Conservation (phyloP, 1,140 invertebrate genomes). For the Hypsibius dujardini region DNA sequence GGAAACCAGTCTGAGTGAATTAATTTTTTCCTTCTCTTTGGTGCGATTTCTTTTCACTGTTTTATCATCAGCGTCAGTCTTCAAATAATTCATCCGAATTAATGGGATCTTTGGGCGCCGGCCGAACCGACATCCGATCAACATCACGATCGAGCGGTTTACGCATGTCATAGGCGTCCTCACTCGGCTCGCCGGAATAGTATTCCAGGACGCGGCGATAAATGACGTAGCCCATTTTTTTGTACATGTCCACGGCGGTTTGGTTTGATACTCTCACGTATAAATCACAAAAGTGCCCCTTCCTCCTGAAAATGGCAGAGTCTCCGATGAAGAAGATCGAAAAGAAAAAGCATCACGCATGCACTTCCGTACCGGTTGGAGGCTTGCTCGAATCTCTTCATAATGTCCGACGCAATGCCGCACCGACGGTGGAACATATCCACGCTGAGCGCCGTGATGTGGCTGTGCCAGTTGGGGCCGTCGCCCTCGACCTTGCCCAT, state of each 20-base stretch:
- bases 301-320: slow-evolving; percentile 49
- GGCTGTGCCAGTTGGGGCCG: slow-evolving; percentile 91
- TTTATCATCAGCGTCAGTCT: too few species aligned
- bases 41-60: too few species aligned
- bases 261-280: slow-evolving; percentile 94
- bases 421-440: slow-evolving; percentile 75
- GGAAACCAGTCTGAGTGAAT: too few species aligned
- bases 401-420: slow-evolving; percentile 77
- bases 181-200: slow-evolving; percentile 87
- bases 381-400: slow-evolving; percentile 71
- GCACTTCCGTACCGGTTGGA: slow-evolving; percentile 43
- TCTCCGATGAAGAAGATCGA: neutral
- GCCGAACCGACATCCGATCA: neutral
- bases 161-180: slow-evolving; percentile 68
- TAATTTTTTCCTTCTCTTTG: too few species aligned
- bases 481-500: slow-evolving; percentile 97
- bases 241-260: slow-evolving; percentile 94
- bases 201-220: slow-evolving; percentile 90
- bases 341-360: neutral
- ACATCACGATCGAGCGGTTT: neutral
- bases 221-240: slow-evolving; percentile 84
- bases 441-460: slow-evolving; percentile 93
- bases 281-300: slow-evolving; percentile 92
- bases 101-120: slow-evolving; percentile 11
- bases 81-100: neutral